Conservation (phyloP, 2,113 vertebrate species). For the Ageneiosus marmoratus region DNA sequence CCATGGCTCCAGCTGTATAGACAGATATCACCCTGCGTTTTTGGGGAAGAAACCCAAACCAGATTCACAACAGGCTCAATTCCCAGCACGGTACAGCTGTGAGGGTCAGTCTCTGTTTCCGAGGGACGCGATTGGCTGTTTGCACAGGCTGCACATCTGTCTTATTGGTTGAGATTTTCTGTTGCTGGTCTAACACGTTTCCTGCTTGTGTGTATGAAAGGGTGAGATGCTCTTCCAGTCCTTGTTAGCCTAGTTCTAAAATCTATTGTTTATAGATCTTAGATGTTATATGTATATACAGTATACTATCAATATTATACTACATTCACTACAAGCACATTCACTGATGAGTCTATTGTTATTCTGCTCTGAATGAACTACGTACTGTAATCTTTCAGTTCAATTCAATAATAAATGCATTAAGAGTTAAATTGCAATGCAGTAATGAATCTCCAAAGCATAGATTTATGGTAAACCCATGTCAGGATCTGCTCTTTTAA, state of each 20-base stretch:
- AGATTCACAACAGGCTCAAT: constrained; percentile 35
- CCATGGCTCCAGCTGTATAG: constrained; percentile 25
- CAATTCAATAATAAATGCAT: neutral
- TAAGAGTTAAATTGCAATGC: neutral
- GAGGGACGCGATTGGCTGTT: constrained; percentile 21
- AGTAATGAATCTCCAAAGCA: neutral
- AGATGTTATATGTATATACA: too few species aligned
- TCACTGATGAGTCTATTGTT: neutral
- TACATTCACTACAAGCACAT: neutral
- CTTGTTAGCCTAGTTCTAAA: neutral
- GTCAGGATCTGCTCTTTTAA: neutral
- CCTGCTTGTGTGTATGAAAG: constrained; percentile 12
- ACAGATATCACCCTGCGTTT: constrained; percentile 12
- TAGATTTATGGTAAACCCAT: neutral
- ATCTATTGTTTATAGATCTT: neutral
- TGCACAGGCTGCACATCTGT: constrained; percentile 4
- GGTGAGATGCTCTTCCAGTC: neutral
- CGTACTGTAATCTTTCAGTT: neutral
- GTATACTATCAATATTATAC: neutral
- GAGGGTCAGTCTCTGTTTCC: constrained; percentile 1
- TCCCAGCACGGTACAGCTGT: constrained; percentile 24
- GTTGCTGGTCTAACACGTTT: constrained; percentile 26
- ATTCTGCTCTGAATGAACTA: neutral
- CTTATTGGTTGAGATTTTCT: constrained; percentile 41
- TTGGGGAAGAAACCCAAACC: constrained; percentile 13